Evolutionary conservation across 2,888 invertebrate genomes (phyloP).

Genomic region (Caenorhabditis macrosperma): DNA sequence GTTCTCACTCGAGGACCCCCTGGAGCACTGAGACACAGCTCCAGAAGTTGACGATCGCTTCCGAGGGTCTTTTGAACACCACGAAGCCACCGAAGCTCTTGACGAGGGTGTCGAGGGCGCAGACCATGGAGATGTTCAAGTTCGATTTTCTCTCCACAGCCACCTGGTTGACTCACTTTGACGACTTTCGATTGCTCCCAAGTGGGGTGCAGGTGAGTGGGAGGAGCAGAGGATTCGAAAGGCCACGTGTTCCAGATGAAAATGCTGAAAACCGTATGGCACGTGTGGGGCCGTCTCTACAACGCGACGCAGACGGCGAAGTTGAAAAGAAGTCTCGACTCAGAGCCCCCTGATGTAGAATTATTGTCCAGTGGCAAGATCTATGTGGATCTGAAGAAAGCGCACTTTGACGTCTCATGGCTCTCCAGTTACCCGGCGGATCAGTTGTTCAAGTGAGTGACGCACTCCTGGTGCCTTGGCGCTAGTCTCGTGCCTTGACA

Average conservation of each 20-base stretch:
- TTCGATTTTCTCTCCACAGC: conserved; percentile 32
- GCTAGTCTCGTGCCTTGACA: too few species aligned
- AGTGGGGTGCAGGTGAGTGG: conserved; percentile 27
- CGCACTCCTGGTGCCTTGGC: background rate
- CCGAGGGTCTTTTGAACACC: background rate
- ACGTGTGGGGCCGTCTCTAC: conserved; percentile 4
- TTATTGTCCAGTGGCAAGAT: background rate
- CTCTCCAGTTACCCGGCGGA: background rate
- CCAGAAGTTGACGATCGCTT: background rate
- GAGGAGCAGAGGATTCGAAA: background rate
- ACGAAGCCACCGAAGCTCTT: background rate
- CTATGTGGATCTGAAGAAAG: background rate
- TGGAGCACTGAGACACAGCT: background rate
- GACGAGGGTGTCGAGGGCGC: background rate
- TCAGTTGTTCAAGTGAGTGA: background rate
- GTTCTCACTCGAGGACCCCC: background rate
- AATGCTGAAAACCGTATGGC: conserved; percentile 44
- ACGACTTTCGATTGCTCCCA: conserved; percentile 38
- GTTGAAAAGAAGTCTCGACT: too few species aligned
- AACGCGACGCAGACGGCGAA: background rate
- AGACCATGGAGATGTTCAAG: background rate
- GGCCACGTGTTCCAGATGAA: conserved; percentile 24
- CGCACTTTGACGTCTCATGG: conserved; percentile 24
- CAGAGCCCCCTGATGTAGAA: too few species aligned
- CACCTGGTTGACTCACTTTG: conserved; percentile 47